Conservation (phyloP, 2,797 vertebrate genomes). For the Ara ararauna region DNA sequence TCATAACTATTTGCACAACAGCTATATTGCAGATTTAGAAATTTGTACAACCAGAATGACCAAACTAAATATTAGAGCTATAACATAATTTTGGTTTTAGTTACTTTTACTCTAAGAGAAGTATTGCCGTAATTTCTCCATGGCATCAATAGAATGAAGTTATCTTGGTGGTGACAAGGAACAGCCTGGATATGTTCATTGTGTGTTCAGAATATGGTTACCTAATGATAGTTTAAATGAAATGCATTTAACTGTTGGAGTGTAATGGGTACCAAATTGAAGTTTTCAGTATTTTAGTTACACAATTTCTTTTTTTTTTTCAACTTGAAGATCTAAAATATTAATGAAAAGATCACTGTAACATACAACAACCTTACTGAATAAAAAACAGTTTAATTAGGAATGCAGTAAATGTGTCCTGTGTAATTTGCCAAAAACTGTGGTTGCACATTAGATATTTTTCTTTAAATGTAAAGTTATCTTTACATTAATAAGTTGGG, state of each 20-base stretch:
- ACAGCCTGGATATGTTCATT: neutral
- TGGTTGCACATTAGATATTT: neutral
- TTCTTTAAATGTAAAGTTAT: constrained; percentile 22
- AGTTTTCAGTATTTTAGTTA: neutral
- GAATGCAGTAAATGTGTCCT: neutral
- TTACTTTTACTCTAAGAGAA: neutral
- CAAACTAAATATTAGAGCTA: neutral
- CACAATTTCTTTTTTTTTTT: neutral
- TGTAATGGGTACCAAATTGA: neutral
- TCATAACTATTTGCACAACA: neutral
- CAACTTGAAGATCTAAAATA: neutral
- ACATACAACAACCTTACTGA: neutral
- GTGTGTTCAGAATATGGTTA: neutral
- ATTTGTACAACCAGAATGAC: neutral
- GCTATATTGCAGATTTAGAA: neutral
- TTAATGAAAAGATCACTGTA: neutral
- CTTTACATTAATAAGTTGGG: neutral
- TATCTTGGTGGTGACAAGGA: neutral
- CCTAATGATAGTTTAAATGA: neutral
- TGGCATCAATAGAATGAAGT: neutral
- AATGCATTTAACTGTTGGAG: neutral
- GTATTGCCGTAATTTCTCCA: neutral
- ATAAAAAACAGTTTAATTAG: neutral
- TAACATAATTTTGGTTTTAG: neutral
- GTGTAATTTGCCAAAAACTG: neutral